Evolutionary conservation across 2,888 invertebrate species (phyloP).

Genomic region (Hirtodrosophila trivittata): DNA sequence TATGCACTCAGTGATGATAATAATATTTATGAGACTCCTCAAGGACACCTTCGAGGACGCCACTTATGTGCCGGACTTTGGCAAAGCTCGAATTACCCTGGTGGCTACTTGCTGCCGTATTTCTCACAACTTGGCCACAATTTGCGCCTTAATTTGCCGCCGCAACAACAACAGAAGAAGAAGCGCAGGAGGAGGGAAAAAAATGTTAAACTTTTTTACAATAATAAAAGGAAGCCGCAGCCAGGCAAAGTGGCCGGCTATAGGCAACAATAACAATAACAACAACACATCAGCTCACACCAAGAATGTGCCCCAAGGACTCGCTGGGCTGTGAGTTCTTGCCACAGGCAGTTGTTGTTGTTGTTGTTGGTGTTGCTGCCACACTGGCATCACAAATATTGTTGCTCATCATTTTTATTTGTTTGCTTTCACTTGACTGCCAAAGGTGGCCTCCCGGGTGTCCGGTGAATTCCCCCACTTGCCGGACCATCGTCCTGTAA

Average conservation of each 20-base stretch:
- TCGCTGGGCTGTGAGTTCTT: conserved; percentile 27
- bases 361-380: conserved; percentile 39
- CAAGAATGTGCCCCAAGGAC: conserved; percentile 72
- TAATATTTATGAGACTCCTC: conserved; percentile 80
- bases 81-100: conserved; percentile 63
- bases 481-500: conserved; percentile 20
- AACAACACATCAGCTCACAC: conserved; percentile 26
- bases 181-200: conserved; percentile 29
- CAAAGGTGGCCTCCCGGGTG: conserved; percentile 66
- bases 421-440: conserved; percentile 65
- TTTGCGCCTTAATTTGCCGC: conserved; percentile 79
- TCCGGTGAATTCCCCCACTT: conserved; percentile 11
- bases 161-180: conserved; percentile 43
- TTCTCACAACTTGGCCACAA: conserved; percentile 79
- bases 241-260: conserved; percentile 42
- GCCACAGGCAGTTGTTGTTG: conserved; percentile 28
- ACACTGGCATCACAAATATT: conserved; percentile 62
- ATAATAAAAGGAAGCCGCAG: conserved; percentile 54
- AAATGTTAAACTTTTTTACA: conserved; percentile 68
- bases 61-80: conserved; percentile 61
- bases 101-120: conserved; percentile 72
- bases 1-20: conserved; percentile 65
- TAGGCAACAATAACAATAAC: conserved; percentile 46
- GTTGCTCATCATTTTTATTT: conserved; percentile 80
- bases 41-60: conserved; percentile 70